Evolutionary conservation across 2,888 invertebrate species (phyloP).

Genomic region (Drosophila paramelanica): DNA sequence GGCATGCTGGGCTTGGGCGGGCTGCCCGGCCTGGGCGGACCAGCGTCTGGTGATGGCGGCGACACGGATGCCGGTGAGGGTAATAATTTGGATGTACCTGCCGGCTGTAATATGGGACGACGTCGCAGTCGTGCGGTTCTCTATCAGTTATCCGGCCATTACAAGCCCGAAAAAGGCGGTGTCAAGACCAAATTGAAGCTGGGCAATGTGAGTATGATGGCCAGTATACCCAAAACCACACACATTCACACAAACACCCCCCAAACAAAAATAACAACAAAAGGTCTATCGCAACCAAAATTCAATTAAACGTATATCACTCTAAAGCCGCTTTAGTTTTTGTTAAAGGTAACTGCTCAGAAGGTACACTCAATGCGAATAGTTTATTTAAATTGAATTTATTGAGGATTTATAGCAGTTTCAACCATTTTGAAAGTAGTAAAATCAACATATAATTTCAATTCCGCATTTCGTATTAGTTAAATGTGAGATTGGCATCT

Average conservation of each 20-base stretch:
- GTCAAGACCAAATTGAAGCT: slow-evolving; percentile 96
- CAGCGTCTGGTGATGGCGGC: slow-evolving; percentile 50
- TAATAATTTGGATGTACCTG: slow-evolving; percentile 91
- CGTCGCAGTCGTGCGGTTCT: slow-evolving; percentile 97
- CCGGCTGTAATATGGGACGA: slow-evolving; percentile 95
- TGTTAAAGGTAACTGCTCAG: slow-evolving; percentile 4
- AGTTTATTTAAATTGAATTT: slow-evolving; percentile 12
- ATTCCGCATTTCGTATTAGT: background rate
- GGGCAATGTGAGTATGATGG: slow-evolving; percentile 92
- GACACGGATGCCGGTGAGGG: slow-evolving; percentile 89
- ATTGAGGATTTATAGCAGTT: background rate
- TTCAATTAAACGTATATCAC: slow-evolving; percentile 38
- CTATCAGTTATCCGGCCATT: slow-evolving; percentile 98
- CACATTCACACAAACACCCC: slow-evolving; percentile 1
- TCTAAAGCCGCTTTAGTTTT: slow-evolving; percentile 18
- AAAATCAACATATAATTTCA: background rate
- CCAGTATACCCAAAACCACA: background rate
- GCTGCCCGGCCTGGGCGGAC: slow-evolving; percentile 76
- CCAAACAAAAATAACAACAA: slow-evolving; percentile 4
- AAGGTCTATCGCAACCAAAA: slow-evolving; percentile 10
- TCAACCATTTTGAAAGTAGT: background rate
- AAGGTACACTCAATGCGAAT: background rate
- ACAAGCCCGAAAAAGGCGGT: slow-evolving; percentile 93
- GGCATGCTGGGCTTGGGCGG: slow-evolving; percentile 88
- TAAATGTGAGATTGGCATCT: background rate